Base-by-base conservation (phyloP, 2,113 vertebrate species). In the Pollachius pollachius region DNA sequence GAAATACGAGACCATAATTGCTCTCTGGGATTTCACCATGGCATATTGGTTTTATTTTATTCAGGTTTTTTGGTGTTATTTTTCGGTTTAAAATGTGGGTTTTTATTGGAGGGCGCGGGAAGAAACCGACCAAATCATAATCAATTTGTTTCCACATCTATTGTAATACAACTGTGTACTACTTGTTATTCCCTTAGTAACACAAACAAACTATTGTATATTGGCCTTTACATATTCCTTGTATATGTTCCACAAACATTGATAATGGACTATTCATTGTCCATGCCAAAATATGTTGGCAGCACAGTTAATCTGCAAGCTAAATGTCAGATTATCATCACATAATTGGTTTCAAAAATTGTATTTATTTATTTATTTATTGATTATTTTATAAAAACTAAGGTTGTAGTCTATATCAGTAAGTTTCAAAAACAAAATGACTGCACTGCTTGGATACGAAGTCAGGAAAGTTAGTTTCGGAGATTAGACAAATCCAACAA, bases 61-160 rank as follows among this genome's bases (percentile, higher is more conserved):
- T 82, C 72, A 80, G 57, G 41, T 48, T 48, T 48, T 48, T 48
- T 48, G 41, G 8, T 9, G 41, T 48, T 48, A 9, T 48, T 48
- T 48, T 48, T 48, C 11, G 8, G 12, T 48, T 48, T 48, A 11
- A 9, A 48, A 12, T 48, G 8, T 13, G 41, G 5, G 5, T 7
- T 48, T 48, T 48, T 48, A 8, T 48, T 48, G 41, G 41, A 48
- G 41, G 41, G 41, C 41, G 41, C 7, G 41, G 75, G 66, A 61
- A 71, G 56, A 68, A 52, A 73, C 37, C 9, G 81, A 89, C 83
- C 81, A 88, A 89, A 89, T 83, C 11, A 13, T 60, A 70, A 59
- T 34, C 30, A 5, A 34, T 48, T 48, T 48, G 8, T 48, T 48
- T 48, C 9, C 41, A 48, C 41, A 48, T 11, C 41, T 48, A 9